These are phyloP conservation scores for Etheostoma perlongum DNA, from an alignment of 2,797 vertebrate genomes.

Conservation along the genomic window DNA sequence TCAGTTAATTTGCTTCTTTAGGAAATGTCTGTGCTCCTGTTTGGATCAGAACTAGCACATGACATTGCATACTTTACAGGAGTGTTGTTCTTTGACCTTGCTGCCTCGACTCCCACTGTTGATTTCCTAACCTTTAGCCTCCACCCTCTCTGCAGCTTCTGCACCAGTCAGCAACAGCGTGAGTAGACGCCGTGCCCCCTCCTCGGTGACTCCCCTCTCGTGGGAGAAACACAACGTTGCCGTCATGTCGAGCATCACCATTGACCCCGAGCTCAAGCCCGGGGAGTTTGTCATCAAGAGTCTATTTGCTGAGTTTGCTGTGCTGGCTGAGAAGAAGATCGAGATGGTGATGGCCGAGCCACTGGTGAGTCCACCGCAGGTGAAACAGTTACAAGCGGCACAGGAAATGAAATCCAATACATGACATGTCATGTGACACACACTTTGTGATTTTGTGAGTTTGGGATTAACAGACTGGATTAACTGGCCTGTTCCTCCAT, in stretches of 20 bases:
- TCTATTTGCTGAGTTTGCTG: conserved; percentile 98
- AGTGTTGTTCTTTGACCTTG: conserved; percentile 36
- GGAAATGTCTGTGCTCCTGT: conserved; percentile 44
- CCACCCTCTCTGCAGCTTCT: conserved; percentile 85
- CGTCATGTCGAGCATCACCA: conserved; percentile 98
- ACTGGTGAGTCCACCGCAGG: conserved; percentile 89
- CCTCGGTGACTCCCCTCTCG: conserved; percentile 86
- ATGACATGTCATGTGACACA: conserved; percentile 23
- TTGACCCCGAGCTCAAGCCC: conserved; percentile 99
- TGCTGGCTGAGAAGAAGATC: conserved; percentile 99
- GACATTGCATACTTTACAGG: conserved; percentile 23
- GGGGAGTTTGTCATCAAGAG: conserved; percentile 99
- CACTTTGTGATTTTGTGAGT: no score
- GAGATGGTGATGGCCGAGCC: conserved; percentile 99
- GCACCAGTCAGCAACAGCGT: conserved; percentile 89
- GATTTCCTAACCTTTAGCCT: conserved; percentile 51
- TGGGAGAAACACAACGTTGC: conserved; percentile 90
- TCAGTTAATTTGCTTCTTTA: conserved; percentile 45
- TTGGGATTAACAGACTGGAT: neutral
- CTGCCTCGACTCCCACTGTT: conserved; percentile 33
- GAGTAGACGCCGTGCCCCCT: conserved; percentile 90
- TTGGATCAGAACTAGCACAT: conserved; percentile 29
- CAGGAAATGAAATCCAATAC: conserved; percentile 55
- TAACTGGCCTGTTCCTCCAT: neutral
- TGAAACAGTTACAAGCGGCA: conserved; percentile 28